Base-by-base conservation (phyloP, 2,113 vertebrate species). In the Psittacus erithacus region DNA sequence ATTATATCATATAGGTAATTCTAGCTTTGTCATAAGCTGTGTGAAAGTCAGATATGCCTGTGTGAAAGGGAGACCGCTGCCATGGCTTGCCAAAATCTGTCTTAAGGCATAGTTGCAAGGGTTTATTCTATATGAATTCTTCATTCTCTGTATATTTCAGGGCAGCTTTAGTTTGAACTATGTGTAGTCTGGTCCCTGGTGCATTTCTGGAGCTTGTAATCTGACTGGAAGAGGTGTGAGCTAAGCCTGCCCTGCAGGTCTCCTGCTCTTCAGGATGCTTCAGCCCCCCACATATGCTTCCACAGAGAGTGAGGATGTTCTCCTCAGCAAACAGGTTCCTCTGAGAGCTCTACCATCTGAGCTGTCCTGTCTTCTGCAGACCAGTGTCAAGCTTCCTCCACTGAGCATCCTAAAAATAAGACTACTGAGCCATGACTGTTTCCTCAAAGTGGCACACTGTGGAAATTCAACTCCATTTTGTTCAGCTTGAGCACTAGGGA, bases 341-440 rank as follows among this genome's bases (percentile, higher is more conserved):
- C 60, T 67, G n/a, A 78, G 46, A 55, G 47, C 41, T 47, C 23
- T 81, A 22, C 23, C 28, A 67, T 2, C 6, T 65, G 62, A 64
- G 44, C 19, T 46, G 29, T 50, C 29, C 29, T 52, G 18, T 29
- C 33, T 89, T 89, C 44, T 83, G 41, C n/a, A 74, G 44, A 55
- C 60, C 11, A 44, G 17, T 1, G 2, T 64, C 0, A 0, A 74
- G 33, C 13, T 90, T 91, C 11, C 13, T 74, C 50, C 31, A 44
- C 35, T 50, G 29, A 81, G 22, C 17, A 39, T 65, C 29, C 35
- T 77, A 57, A 60, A 96, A 78, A 38, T 52, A 64, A 65, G 53
- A 73, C 20, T 73, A 23, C 38, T n/a, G 29, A 35, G 64, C 50
- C 1, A 1, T 50, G 33, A 20, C 9, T 76, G 43, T 76, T 81